phyloP scores from a whole-genome alignment of 2,797 vertebrate species.

The Heteromormyrus szaboi region DNA sequence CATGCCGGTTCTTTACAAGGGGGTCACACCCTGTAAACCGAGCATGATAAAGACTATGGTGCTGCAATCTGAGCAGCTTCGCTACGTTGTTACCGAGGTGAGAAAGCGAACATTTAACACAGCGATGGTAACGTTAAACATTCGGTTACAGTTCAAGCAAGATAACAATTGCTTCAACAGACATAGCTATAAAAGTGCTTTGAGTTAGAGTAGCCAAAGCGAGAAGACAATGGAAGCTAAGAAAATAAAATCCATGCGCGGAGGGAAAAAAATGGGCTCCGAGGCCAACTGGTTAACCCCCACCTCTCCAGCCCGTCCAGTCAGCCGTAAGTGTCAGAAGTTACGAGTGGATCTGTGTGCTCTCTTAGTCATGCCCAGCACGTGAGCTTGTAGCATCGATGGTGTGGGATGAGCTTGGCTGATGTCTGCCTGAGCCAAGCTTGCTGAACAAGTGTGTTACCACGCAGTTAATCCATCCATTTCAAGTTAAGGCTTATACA shows the following conservation, averaged over 20 bases:
- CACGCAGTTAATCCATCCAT: background rate
- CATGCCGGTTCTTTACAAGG: slow-evolving; percentile 77
- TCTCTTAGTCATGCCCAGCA: background rate
- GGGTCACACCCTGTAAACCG: slow-evolving; percentile 69
- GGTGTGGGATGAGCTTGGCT: background rate
- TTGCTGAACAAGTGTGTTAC: background rate
- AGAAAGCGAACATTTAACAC: slow-evolving; percentile 22
- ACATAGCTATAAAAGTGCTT: background rate
- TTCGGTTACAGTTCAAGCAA: background rate
- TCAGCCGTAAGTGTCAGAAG: background rate
- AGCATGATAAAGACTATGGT: slow-evolving; percentile 69
- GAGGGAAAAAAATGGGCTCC: background rate
- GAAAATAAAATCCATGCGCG: background rate
- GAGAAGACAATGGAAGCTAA: background rate
- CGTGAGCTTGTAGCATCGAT: background rate
- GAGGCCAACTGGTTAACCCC: background rate
- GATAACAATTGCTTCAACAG: background rate
- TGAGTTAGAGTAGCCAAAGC: background rate
- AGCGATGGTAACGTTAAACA: background rate
- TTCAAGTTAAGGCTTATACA: background rate
- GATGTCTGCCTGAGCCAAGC: background rate
- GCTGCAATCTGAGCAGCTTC: slow-evolving; percentile 78
- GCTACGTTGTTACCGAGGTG: slow-evolving; percentile 80
- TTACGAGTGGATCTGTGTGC: background rate
- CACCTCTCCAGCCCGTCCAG: background rate